Evolutionary conservation across 92 coral and sea anemone species (phyloP), one percentile per base, ranked within the genome.

Genomic region (Porites lobata): DNA sequence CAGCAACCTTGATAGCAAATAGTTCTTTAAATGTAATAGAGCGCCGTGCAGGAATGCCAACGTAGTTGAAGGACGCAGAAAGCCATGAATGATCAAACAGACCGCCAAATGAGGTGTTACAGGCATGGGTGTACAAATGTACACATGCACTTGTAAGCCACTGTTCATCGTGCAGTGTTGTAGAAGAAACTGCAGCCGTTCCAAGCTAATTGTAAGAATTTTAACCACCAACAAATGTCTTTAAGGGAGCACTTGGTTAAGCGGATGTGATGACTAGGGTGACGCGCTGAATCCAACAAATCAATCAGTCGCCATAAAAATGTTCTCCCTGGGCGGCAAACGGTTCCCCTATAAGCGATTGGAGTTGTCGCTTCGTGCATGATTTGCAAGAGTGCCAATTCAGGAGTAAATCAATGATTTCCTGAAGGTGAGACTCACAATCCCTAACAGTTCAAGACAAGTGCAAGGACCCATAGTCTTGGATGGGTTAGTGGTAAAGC

Each of bases 21-120:
- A 90, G 84, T 57, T 80, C 88, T 18, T 90, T 90, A 74, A 70
- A 90, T 7, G 91, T 61, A 24, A 87, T 87, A 54, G 91, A 88
- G 29, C 84, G 87, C 7, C 69, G 38, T 18, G 32, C 0, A 1
- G 59, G 59, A 12, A 54, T 54, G 14, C 14, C 11, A 54, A 75
- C 82, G n/a, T 20, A 7, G 10, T 64, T 21, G 50, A 89, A 89
- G 2, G 85, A 9, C 17, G 50, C 47, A 10, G 17, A n/a, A 6
- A 89, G 20, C 88, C 92, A 83, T 0, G 10, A 1, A 8, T 21
- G 65, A 1, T 15, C 79, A 20, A 89, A 88, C n/a, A 65, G 29
- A 2, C 82, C 78, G 24, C 91, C 87, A 65, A 88, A 88, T 6
- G 87, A 62, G 8, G 53, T 24, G 64, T 70, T 9, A 54, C 92